Evolutionary conservation across 2,797 vertebrate species (phyloP).

Genomic region (Trematocara caparti): DNA sequence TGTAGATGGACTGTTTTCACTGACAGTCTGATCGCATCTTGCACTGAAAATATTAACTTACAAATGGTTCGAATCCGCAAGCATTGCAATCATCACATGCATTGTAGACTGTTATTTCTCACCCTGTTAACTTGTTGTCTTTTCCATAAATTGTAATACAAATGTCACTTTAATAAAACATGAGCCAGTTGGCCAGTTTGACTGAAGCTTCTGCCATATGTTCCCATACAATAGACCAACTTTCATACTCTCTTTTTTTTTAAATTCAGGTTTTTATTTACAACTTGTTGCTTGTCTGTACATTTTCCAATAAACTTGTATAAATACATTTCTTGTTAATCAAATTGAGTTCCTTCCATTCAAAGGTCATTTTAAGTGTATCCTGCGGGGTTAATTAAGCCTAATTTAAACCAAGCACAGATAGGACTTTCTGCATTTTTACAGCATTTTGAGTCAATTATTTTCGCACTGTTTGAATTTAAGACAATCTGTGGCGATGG

Average conservation of each 20-base stretch:
- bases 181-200: not conserved
- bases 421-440: not conserved
- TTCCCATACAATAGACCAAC: not conserved
- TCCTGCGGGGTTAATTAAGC: accelerated
- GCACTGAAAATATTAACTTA: not conserved
- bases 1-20: not conserved
- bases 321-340: not conserved
- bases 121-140: not conserved
- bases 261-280: accelerated
- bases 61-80: accelerated
- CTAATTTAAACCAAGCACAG: not conserved
- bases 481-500: not conserved
- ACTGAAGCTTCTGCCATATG: not conserved
- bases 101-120: not conserved
- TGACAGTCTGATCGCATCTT: accelerated
- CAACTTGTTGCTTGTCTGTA: not conserved
- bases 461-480: not conserved
- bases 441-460: not conserved
- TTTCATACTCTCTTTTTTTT: accelerated
- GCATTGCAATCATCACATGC: not conserved
- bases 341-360: not conserved
- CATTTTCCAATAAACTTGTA: not conserved
- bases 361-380: not conserved
- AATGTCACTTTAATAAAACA: not conserved
- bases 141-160: not conserved